phyloP scores from a whole-genome alignment of 2,888 invertebrate genomes.

The Acronicta aceris region DNA sequence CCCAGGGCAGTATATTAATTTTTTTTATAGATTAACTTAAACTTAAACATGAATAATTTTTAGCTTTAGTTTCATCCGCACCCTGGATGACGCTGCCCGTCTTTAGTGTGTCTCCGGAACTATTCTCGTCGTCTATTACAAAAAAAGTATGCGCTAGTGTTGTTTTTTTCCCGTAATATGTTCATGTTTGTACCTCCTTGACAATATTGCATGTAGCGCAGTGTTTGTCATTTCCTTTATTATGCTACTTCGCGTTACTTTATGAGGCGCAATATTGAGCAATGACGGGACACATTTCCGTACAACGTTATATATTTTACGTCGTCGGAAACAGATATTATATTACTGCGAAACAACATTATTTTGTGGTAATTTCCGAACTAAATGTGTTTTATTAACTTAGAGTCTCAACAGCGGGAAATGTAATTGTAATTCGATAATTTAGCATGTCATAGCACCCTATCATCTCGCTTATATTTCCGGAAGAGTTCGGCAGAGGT shows the following conservation, averaged over 20 bases:
- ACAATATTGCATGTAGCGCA: constrained; percentile 50
- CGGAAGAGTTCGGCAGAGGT: too few species aligned
- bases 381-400: constrained; percentile 47
- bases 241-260: constrained; percentile 57
- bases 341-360: constrained; percentile 58
- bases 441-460: too few species aligned
- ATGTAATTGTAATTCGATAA: constrained; percentile 11
- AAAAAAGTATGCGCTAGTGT: constrained; percentile 15
- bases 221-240: constrained; percentile 59
- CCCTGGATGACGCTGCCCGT: not conserved
- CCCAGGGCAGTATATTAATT: too few species aligned
- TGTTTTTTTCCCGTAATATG: constrained; percentile 22
- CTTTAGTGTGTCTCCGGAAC: not conserved
- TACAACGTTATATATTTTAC: constrained; percentile 56
- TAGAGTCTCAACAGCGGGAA: not conserved
- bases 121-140: not conserved
- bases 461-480: not conserved
- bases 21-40: too few species aligned
- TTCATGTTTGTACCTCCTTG: constrained; percentile 35
- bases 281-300: constrained; percentile 60
- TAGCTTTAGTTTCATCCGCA: too few species aligned
- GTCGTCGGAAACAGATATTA: constrained; percentile 50
- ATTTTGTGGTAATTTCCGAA: constrained; percentile 60
- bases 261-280: constrained; percentile 66
- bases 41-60: too few species aligned